Percentiles rank a stretch among this genome's conserved stretches.
Evolutionary conservation across 2,113 vertebrate species (phyloP).

Genomic region (Blennius ocellaris): DNA sequence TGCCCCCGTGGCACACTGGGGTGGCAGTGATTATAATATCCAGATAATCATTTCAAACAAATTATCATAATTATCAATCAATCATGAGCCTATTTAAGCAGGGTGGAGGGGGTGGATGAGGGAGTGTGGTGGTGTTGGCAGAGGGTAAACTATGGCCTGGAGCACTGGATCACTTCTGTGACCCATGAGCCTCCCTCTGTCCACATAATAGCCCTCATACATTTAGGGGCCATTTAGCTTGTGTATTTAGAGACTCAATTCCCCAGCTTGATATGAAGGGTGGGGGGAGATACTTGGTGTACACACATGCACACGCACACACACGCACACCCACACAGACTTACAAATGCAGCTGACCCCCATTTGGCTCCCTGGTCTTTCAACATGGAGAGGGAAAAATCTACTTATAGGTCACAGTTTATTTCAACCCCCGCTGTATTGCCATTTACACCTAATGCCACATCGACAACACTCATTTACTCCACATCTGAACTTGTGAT

Average conservation of each 20-base stretch:
- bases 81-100: conserved; percentile 86
- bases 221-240: conserved; percentile 85
- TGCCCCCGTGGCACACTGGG: conserved; percentile 73
- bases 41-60: conserved; percentile 95
- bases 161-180: conserved; percentile 84
- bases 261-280: conserved; percentile 63
- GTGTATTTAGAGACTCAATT: conserved; percentile 78
- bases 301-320: conserved; percentile 12
- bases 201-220: conserved; percentile 88
- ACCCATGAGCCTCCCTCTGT: conserved; percentile 88
- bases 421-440: conserved; percentile 53
- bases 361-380: conserved; percentile 62
- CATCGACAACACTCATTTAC: conserved; percentile 10
- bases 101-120: conserved; percentile 49
- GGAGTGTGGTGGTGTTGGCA: conserved; percentile 64
- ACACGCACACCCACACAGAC: conserved; percentile 33
- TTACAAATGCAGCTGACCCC: conserved; percentile 59
- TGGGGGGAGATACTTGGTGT: conserved; percentile 25
- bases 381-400: conserved; percentile 51
- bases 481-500: conserved; percentile 1
- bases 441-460: conserved; percentile 35
- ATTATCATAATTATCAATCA: conserved; percentile 98
- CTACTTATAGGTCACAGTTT: conserved; percentile 68
- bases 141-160: conserved; percentile 77
- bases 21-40: conserved; percentile 87